Conservation (phyloP, 92 coral and sea anemone species). For the Porites divaricata region DNA sequence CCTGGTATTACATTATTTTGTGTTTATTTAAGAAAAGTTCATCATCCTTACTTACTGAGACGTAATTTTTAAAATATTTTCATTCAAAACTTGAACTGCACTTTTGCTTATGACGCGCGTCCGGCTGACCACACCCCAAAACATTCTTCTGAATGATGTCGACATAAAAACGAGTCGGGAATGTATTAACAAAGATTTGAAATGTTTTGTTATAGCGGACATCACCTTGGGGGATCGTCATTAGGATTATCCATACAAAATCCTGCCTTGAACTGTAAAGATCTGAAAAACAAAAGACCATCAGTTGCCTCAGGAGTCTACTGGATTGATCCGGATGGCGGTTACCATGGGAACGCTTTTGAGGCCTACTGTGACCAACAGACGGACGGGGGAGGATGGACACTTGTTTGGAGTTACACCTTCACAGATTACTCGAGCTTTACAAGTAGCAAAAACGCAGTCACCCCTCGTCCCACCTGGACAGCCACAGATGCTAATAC, state of each 20-base stretch:
- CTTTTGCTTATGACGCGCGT: no score
- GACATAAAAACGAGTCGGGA: no score
- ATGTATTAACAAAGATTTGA: no score
- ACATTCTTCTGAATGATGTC: no score
- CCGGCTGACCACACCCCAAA: no score
- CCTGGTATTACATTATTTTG: no score
- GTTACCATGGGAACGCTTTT: slow-evolving; percentile 17
- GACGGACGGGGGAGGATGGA: slow-evolving; percentile 34
- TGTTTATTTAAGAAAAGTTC: no score
- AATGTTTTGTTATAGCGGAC: no score
- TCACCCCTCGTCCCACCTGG: slow-evolving; percentile 52
- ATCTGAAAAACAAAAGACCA: not conserved
- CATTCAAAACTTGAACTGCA: no score
- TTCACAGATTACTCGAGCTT: slow-evolving; percentile 22
- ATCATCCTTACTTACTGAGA: no score
- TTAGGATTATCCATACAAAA: not conserved
- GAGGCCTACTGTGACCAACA: slow-evolving; percentile 20
- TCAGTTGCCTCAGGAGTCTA: slow-evolving; percentile 1
- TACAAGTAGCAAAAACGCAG: slow-evolving; percentile 22
- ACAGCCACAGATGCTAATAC: slow-evolving; percentile 1
- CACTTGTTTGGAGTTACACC: slow-evolving; percentile 39
- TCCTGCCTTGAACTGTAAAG: slow-evolving; percentile 4
- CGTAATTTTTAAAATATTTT: no score
- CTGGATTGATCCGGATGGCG: slow-evolving; percentile 25
- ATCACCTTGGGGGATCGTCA: not conserved